Conservation (phyloP, 2,797 vertebrate genomes). For the Myotis pilosus region DNA sequence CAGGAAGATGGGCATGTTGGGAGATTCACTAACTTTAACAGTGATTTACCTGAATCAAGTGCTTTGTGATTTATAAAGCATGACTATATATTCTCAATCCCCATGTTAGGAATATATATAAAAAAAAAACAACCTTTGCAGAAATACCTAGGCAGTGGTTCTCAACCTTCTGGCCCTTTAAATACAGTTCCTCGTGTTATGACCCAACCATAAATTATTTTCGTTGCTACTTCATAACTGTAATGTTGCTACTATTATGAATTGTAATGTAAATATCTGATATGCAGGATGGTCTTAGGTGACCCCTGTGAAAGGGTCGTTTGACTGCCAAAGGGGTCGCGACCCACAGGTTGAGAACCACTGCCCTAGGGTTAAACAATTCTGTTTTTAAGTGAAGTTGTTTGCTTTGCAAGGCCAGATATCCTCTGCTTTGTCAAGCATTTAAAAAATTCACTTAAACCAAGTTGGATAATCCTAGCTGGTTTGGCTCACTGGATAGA, state of each 20-base stretch:
- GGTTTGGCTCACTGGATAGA: too few relatives aligned
- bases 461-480: not conserved
- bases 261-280: too few relatives aligned
- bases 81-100: not conserved
- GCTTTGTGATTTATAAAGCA: not conserved
- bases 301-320: too few relatives aligned
- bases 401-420: not conserved
- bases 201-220: too few relatives aligned
- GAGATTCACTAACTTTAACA: not conserved
- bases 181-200: too few relatives aligned
- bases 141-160: not conserved
- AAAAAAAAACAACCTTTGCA: not conserved
- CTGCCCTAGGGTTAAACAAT: not conserved
- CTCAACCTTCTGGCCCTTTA: too few relatives aligned
- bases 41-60: not conserved
- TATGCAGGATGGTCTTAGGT: too few relatives aligned
- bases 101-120: not conserved
- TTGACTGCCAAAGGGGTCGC: too few relatives aligned
- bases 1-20: not conserved
- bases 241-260: too few relatives aligned
- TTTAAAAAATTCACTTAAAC: conserved; percentile 60
- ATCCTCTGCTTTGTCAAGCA: conserved; percentile 48
- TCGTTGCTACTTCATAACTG: too few relatives aligned
- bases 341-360: too few relatives aligned
- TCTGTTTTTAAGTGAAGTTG: conserved; percentile 53